phyloP scores from a whole-genome alignment of 1,140 invertebrate species.

The Brachionus calyciflorus region DNA sequence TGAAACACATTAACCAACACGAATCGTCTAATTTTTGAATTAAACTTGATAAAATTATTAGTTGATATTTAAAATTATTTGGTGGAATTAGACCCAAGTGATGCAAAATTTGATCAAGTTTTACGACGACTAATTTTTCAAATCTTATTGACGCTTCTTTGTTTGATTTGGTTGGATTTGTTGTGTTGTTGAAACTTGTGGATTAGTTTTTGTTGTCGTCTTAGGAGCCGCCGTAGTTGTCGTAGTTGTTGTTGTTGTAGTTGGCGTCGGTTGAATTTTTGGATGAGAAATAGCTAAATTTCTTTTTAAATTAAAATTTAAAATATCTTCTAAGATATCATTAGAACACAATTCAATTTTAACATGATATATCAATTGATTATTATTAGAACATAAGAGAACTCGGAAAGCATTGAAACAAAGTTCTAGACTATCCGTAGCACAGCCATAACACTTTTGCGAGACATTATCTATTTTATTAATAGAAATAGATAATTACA shows the following conservation, averaged over 20 bases:
- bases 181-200: neutral
- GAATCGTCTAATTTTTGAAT: slow-evolving; percentile 82
- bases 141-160: neutral
- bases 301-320: slow-evolving; percentile 20
- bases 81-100: slow-evolving; percentile 56
- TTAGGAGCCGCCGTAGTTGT: neutral
- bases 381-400: neutral
- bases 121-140: too few relatives aligned
- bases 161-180: neutral
- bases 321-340: neutral
- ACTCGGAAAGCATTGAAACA: too few relatives aligned
- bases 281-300: neutral
- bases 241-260: neutral
- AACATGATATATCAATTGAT: neutral
- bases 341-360: neutral
- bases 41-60: slow-evolving; percentile 78
- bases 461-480: too few relatives aligned
- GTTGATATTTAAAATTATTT: slow-evolving; percentile 76
- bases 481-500: too few relatives aligned
- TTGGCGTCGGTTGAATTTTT: neutral
- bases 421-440: too few relatives aligned
- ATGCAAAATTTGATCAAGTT: neutral
- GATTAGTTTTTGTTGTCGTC: neutral
- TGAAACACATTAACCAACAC: slow-evolving; percentile 87
- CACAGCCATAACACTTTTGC: too few relatives aligned